A percentile compares a stretch with the other conserved stretches of the same genome.
These are phyloP conservation scores for Panagrolaimus sp. DNA, from an alignment of 1,140 invertebrate genomes.

Conservation along the genomic window DNA sequence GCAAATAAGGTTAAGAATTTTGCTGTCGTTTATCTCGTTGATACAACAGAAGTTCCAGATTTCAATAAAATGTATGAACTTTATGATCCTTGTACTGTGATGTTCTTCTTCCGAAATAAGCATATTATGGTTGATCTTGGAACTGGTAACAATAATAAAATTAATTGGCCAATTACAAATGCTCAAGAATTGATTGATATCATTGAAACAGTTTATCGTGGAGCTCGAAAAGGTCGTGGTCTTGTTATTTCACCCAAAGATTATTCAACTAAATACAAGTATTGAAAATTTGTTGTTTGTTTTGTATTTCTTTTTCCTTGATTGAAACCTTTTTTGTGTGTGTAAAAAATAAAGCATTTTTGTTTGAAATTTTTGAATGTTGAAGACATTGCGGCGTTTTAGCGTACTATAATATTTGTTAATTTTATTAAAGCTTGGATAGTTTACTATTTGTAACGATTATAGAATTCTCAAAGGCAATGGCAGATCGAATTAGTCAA, in stretches of 20 bases:
- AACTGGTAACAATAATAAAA: constrained; percentile 98
- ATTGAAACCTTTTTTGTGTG: constrained; percentile 1
- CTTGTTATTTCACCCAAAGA: constrained; percentile 98
- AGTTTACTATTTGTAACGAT: no score
- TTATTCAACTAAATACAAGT: constrained; percentile 99
- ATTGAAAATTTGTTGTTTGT: constrained; percentile 67
- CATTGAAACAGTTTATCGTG: constrained; percentile 92
- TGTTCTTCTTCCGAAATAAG: constrained; percentile 89
- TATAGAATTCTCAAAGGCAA: constrained; percentile 56
- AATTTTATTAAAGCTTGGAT: no score
- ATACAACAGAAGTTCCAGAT: constrained; percentile 95
- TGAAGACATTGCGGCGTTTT: not conserved
- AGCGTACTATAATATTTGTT: no score
- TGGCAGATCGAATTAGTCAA: constrained; percentile 89
- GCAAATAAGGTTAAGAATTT: constrained; percentile 95
- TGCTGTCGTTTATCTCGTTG: constrained; percentile 93
- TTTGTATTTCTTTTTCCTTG: constrained; percentile 8
- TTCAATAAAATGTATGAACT: constrained; percentile 98
- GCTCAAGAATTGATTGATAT: constrained; percentile 99
- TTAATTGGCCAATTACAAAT: constrained; percentile 98
- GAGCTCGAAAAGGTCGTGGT: constrained; percentile 97
- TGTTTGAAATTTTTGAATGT: not conserved
- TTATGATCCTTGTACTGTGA: constrained; percentile 97
- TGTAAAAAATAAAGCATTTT: constrained; percentile 5
- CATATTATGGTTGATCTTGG: constrained; percentile 99